Base-by-base conservation (phyloP, 2,888 invertebrate species). In the Clitarchus hookeri region DNA sequence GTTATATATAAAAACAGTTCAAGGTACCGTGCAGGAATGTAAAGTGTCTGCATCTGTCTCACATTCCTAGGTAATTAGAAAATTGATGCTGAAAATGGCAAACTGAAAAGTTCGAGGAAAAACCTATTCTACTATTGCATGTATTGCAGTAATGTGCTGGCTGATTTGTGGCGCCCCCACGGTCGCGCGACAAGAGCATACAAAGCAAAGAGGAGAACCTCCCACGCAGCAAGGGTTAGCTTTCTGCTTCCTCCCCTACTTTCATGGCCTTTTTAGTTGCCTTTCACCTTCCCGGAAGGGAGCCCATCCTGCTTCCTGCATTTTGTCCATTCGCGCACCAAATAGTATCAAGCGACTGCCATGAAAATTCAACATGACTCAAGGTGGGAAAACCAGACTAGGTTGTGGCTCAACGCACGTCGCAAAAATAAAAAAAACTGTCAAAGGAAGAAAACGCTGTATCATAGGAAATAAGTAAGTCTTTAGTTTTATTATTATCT, bases 391-490 rank as follows among this genome's bases (percentile, higher is more conserved):
- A 23, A 65, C 11, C 6, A 65, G 65, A 16, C 13, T 65, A 8
- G 23, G 16, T 65, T 65, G 65, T 16, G 23, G 6, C 65, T 65
- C 65, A n/a, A 9, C 8, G 65, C 65, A n/a, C 1, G 23, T 2
- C 65, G 65, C n/a, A 65, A 65, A 19, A 65, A 65, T 6, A 65
- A 6, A 65, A n/a, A 65, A n/a, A 65, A 65, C 23, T 65, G 16
- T 0, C n/a, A 65, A 65, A 65, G 65, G 65, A 65, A 65, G 65
- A 65, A 65, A 23, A 23, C 23, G 65, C 23, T 65, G 65, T 23
- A 65, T 65, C 65, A n/a, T 65, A n/a, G 65, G 65, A 23, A 65
- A 65, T 65, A 65, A 65, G 65, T 65, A 23, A 65, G 65, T 65
- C 6, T n/a, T 23, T 19, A n/a, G 1, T 65, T n/a, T 65, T n/a